Percentiles rank a stretch among this genome's conserved stretches.
Evolutionary conservation across 2,888 invertebrate species (phyloP).

Genomic region (Ophion obscuratus): DNA sequence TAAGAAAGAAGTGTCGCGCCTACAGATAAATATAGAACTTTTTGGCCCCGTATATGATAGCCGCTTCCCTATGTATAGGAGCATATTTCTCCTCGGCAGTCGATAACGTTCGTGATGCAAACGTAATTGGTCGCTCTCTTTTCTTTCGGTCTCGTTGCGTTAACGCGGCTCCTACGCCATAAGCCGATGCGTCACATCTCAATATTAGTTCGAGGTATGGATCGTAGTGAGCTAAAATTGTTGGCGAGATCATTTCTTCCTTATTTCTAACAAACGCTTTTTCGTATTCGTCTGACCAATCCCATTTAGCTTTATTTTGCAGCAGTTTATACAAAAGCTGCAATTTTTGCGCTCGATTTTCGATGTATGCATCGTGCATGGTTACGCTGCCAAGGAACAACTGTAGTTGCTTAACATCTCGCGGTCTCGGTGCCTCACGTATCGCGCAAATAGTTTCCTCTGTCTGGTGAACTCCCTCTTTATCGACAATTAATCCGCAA

Average conservation of each 20-base stretch:
- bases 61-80: constrained; percentile 22
- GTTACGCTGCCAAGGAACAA: constrained; percentile 26
- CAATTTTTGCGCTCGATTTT: constrained; percentile 37
- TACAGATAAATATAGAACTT: constrained; percentile 37
- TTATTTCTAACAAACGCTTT: constrained; percentile 27
- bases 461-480: constrained; percentile 31
- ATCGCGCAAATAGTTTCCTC: constrained; percentile 28
- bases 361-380: constrained; percentile 32
- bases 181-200: constrained; percentile 33
- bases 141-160: constrained; percentile 28
- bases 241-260: constrained; percentile 19
- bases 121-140: constrained; percentile 28
- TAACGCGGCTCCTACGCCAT: constrained; percentile 26
- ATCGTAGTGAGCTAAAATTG: constrained; percentile 34
- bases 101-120: constrained; percentile 29
- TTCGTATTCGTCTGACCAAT: constrained; percentile 37
- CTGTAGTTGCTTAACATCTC: constrained; percentile 25
- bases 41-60: constrained; percentile 37
- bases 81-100: constrained; percentile 40
- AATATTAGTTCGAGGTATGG: constrained; percentile 21
- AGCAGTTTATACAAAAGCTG: constrained; percentile 34
- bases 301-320: constrained; percentile 33
- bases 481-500: constrained; percentile 22
- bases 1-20: constrained; percentile 26
- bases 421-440: constrained; percentile 35